These are phyloP conservation scores for Esox masquinongy DNA, from an alignment of 2,797 vertebrate genomes.

Conservation along the genomic window DNA sequence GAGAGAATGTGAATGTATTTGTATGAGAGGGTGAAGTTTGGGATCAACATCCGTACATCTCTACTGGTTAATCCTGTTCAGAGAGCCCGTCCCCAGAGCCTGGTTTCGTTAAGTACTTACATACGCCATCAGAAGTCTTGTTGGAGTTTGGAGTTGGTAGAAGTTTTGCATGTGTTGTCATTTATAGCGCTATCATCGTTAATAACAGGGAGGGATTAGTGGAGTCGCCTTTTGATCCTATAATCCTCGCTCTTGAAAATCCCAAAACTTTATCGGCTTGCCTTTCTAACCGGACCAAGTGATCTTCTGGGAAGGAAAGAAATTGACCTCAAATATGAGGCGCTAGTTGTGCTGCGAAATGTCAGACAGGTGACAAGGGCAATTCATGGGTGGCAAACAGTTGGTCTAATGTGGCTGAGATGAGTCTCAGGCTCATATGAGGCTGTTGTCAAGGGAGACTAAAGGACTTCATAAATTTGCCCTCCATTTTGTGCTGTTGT, in stretches of 20 bases:
- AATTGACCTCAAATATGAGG: constrained; percentile 68
- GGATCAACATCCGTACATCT: constrained; percentile 62
- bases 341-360: constrained; percentile 59
- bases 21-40: constrained; percentile 36
- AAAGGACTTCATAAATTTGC: constrained; percentile 70
- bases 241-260: constrained; percentile 68
- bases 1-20: constrained; percentile 33
- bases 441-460: constrained; percentile 68
- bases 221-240: constrained; percentile 75
- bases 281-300: constrained; percentile 62
- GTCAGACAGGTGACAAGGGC: constrained; percentile 68
- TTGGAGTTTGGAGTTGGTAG: constrained; percentile 61
- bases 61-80: constrained; percentile 66
- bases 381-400: constrained; percentile 56
- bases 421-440: constrained; percentile 57
- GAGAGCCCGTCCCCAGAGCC: constrained; percentile 59
- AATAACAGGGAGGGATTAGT: constrained; percentile 79
- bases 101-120: constrained; percentile 68
- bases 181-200: constrained; percentile 76
- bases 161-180: constrained; percentile 80
- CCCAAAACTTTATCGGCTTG: constrained; percentile 67
- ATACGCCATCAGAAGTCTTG: constrained; percentile 49
- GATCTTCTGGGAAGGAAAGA: constrained; percentile 62
- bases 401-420: constrained; percentile 60
- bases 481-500: constrained; percentile 50